Evolutionary conservation across 2,888 invertebrate species (phyloP), one percentile per base, ranked within the genome.

Genomic region (Galeopsomyia nigrocyanea): DNA sequence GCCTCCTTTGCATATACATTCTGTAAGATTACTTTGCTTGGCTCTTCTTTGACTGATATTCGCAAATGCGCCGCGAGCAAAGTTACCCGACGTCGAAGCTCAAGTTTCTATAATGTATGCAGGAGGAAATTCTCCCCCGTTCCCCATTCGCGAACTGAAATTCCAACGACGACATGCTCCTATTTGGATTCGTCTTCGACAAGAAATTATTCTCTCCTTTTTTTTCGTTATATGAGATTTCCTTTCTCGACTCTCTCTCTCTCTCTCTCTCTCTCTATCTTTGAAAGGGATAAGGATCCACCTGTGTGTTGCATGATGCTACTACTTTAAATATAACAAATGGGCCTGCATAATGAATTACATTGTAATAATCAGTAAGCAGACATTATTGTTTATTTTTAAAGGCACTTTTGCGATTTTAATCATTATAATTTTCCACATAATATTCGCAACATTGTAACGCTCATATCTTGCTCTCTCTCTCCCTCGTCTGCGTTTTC

Each of bases 1-100:
- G 79, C 85, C 85, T 86, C 86, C 50, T 86, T 86, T 86, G 86
- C 86, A 86, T 86, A 86, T 86, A 86, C 86, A 86, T 85, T 86
- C 86, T 86, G 86, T 86, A 86, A 86, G 85, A 86, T 86, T 86
- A 86, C 86, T 86, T 86, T 85, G 82, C 81, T 71, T 74, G 68
- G 72, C 76, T 76, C 77, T 78, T 79, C 72, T 68, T 73, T 73
- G 73, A 73, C 73, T 73, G 73, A 71, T 74, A 74, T 71, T 71
- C 71, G 80, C 78, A 80, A 82, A 82, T 83, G 84, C 83, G 82
- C 83, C 83, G 84, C 82, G 80, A 82, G 78, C 82, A 82, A 85
- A 84, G 83, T 85, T 84, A 13, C 39, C 47, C 75, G 74, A 76
- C 80, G 75, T 16, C 17, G 17, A 39, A 39, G 39, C 39, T 21